Percentiles rank a stretch among this genome's conserved stretches.
phyloP scores from a whole-genome alignment of 2,113 vertebrate genomes.

The Micronycteris hirsuta region DNA sequence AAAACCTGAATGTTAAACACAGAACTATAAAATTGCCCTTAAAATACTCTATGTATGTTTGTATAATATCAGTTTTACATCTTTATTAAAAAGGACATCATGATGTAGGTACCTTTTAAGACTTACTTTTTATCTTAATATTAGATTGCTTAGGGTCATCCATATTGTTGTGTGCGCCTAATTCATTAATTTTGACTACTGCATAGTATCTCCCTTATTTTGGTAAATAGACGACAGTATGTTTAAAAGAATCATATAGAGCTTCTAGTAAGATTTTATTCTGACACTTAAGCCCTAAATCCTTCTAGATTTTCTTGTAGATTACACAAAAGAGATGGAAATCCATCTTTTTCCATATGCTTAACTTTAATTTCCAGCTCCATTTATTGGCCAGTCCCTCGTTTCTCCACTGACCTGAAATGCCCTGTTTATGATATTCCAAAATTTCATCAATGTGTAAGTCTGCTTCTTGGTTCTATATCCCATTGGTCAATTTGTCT shows the following conservation, averaged over 20 bases:
- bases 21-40: neutral
- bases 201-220: neutral
- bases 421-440: neutral
- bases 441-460: neutral
- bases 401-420: neutral
- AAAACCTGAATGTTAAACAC: neutral
- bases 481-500: neutral
- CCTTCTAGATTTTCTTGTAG: neutral
- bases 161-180: neutral
- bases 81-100: neutral
- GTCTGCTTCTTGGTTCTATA: neutral
- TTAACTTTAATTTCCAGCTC: neutral
- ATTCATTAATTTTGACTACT: neutral
- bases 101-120: neutral
- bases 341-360: neutral
- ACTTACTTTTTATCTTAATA: neutral
- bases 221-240: neutral
- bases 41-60: neutral
- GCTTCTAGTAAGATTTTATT: neutral
- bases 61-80: neutral
- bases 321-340: neutral
- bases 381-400: neutral
- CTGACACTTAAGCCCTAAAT: neutral
- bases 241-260: neutral
- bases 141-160: neutral